Evolutionary conservation across 2,113 vertebrate species (phyloP).

Genomic region (Actinemys pallida): DNA sequence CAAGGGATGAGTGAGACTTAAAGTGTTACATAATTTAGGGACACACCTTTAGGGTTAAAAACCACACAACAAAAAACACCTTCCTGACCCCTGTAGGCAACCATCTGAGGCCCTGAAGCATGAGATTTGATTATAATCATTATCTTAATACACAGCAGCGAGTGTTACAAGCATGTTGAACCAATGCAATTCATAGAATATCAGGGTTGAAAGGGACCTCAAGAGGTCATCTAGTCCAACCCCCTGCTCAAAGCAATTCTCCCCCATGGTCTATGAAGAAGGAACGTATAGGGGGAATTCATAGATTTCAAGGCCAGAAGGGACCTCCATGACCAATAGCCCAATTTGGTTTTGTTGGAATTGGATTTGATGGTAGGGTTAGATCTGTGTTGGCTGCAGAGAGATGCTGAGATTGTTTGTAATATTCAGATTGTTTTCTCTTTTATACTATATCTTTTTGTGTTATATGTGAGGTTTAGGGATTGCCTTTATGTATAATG

Average conservation of each 20-base stretch:
- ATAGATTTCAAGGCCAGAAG: neutral
- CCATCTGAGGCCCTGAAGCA: neutral
- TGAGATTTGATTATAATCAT: neutral
- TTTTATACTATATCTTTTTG: neutral
- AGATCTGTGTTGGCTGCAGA: neutral
- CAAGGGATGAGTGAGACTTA: neutral
- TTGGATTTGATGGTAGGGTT: neutral
- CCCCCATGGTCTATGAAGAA: neutral
- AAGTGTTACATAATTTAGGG: neutral
- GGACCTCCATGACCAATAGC: neutral
- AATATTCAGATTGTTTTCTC: neutral
- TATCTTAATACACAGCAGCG: neutral
- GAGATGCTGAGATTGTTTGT: neutral
- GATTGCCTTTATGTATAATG: rapidly evolving
- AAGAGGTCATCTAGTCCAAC: too few relatives aligned
- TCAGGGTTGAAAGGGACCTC: too few relatives aligned
- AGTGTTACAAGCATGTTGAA: neutral
- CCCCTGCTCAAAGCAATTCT: neutral
- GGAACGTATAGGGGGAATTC: neutral
- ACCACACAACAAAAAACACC: too few relatives aligned
- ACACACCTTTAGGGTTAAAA: neutral
- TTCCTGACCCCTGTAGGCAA: neutral
- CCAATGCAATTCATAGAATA: neutral
- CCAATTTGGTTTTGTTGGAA: neutral
- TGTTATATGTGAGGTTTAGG: rapidly evolving